Conservation (phyloP, 2,888 invertebrate species). For the Aelia acuminata region DNA sequence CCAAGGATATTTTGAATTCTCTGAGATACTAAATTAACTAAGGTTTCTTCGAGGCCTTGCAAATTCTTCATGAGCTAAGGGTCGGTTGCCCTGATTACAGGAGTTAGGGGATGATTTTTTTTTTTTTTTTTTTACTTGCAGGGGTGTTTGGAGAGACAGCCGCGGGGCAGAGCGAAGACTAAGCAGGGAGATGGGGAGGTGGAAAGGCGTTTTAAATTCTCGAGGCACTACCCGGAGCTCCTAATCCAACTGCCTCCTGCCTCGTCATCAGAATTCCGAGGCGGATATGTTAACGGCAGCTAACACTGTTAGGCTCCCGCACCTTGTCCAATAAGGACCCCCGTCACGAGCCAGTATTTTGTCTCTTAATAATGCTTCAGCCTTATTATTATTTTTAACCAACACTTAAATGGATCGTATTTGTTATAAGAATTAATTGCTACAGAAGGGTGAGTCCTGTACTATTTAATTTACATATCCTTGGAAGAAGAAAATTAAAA, state of each 20-base stretch:
- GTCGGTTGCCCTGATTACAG: conserved; percentile 38
- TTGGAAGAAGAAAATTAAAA: too few relatives aligned
- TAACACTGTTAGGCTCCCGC: neutral
- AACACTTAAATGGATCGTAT: too few relatives aligned
- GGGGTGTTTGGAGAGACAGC: conserved; percentile 5
- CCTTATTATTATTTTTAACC: too few relatives aligned
- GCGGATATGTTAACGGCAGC: conserved; percentile 48
- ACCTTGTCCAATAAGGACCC: neutral
- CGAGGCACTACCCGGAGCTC: neutral
- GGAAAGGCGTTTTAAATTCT: conserved; percentile 32
- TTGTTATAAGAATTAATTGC: too few relatives aligned
- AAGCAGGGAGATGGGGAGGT: conserved; percentile 25
- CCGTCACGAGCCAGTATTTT: neutral
- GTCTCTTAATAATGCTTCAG: neutral
- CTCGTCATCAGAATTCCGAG: conserved; percentile 42
- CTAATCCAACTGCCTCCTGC: conserved; percentile 34
- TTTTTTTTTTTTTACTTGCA: conserved; percentile 19
- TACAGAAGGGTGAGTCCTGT: too few relatives aligned
- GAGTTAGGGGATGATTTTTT: conserved; percentile 42
- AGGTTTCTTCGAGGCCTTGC: neutral
- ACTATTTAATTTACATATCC: too few relatives aligned
- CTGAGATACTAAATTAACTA: neutral
- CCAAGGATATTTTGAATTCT: too few relatives aligned
- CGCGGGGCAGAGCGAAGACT: conserved; percentile 15
- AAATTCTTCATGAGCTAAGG: neutral